A percentile compares a stretch with the other conserved stretches of the same genome.
phyloP scores from a whole-genome alignment of 2,797 vertebrate species.

The Pteropus rufus region DNA sequence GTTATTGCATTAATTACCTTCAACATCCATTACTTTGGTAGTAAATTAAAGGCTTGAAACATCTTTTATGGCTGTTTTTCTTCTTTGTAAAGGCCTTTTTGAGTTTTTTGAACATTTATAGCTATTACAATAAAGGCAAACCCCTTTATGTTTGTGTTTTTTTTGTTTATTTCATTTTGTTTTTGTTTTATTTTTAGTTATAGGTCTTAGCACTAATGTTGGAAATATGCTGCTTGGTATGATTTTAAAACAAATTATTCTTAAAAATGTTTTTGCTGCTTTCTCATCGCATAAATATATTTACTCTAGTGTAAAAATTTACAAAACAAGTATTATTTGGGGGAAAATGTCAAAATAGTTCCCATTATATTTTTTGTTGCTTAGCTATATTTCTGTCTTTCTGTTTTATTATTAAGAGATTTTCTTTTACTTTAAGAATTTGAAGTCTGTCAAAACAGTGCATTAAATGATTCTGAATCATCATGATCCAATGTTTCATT shows the following conservation, averaged over 20 bases:
- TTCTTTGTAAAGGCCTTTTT: background rate
- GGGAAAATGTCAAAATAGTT: slow-evolving; percentile 81
- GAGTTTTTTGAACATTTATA: slow-evolving; percentile 7
- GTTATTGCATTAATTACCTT: slow-evolving; percentile 47
- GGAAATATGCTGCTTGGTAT: slow-evolving; percentile 29
- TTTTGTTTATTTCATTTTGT: background rate
- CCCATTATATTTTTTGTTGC: slow-evolving; percentile 79
- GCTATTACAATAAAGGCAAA: background rate
- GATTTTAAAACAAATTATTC: slow-evolving; percentile 53
- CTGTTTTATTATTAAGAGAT: slow-evolving; percentile 80
- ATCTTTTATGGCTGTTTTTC: background rate
- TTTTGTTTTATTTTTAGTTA: background rate
- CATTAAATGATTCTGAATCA: slow-evolving; percentile 81
- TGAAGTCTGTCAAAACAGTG: slow-evolving; percentile 84
- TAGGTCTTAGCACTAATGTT: slow-evolving; percentile 21
- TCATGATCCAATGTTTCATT: slow-evolving; percentile 74
- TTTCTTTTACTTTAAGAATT: slow-evolving; percentile 79
- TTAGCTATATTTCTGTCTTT: slow-evolving; percentile 77
- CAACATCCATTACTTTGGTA: slow-evolving; percentile 7
- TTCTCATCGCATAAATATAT: slow-evolving; percentile 67
- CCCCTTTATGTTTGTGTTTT: background rate
- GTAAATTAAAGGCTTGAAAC: slow-evolving; percentile 18
- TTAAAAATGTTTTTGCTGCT: slow-evolving; percentile 67
- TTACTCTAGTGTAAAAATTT: slow-evolving; percentile 78
- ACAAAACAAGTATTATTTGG: slow-evolving; percentile 76